phyloP scores from a whole-genome alignment of 1,140 invertebrate species.

The Drosophila jambulina region DNA sequence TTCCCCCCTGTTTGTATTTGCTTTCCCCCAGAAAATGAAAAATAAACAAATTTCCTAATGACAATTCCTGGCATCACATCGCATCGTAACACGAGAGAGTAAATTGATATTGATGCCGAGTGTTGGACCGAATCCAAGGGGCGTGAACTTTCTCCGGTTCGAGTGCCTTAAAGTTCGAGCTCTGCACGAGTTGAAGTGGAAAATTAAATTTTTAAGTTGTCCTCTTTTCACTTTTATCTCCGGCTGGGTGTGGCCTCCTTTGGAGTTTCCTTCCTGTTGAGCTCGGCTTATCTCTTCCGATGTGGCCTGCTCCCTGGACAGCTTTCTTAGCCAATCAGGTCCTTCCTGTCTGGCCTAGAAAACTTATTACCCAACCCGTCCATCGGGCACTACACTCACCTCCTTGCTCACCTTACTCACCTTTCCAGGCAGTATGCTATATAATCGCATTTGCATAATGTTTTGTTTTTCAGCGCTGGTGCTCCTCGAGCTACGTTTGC shows the following conservation, averaged over 20 bases:
- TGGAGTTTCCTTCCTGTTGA: slow-evolving; percentile 27
- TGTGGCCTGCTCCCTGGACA: slow-evolving; percentile 50
- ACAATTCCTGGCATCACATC: slow-evolving; percentile 45
- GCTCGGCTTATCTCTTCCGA: slow-evolving; percentile 40
- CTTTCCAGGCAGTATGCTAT: slow-evolving; percentile 13
- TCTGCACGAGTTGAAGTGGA: slow-evolving; percentile 17
- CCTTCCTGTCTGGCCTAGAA: slow-evolving; percentile 40
- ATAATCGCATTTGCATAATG: slow-evolving; percentile 55
- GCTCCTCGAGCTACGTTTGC: slow-evolving; percentile 35
- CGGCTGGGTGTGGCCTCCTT: slow-evolving; percentile 26
- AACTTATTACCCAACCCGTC: slow-evolving; percentile 40
- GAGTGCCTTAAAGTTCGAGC: slow-evolving; percentile 21
- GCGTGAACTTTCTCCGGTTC: slow-evolving; percentile 26
- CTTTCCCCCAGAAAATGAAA: slow-evolving; percentile 68
- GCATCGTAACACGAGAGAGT: slow-evolving; percentile 35
- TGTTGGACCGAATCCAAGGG: slow-evolving; percentile 34
- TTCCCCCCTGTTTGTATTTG: slow-evolving; percentile 51
- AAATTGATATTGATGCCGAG: slow-evolving; percentile 74
- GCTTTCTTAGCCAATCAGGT: slow-evolving; percentile 54
- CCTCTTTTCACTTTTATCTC: slow-evolving; percentile 27
- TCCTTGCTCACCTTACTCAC: slow-evolving; percentile 12
- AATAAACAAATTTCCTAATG: slow-evolving; percentile 81
- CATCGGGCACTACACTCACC: background rate
- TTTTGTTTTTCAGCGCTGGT: slow-evolving; percentile 41
- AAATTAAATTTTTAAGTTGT: slow-evolving; percentile 12